Conservation (phyloP, 2,797 vertebrate species). For the Phrynocephalus forsythii region DNA sequence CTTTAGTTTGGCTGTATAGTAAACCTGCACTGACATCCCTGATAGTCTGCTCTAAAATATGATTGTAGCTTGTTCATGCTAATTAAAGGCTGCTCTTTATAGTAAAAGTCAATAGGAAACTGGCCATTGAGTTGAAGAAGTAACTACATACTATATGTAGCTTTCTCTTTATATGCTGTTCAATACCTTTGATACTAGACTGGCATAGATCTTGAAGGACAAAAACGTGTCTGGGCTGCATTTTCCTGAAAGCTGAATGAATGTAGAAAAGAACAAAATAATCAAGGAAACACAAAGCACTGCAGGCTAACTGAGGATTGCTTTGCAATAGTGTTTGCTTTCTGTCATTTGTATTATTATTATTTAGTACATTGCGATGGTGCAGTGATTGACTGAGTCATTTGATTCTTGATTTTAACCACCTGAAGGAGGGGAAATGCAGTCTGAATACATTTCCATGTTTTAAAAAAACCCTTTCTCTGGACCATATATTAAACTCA, state of each 20-base stretch:
- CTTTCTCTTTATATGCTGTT: background rate
- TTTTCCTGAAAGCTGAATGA: background rate
- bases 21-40: constrained; percentile 39
- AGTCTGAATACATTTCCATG: too few species aligned
- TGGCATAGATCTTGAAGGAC: background rate
- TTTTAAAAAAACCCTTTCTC: too few species aligned
- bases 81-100: background rate
- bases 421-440: too few species aligned
- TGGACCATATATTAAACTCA: too few species aligned
- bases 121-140: background rate
- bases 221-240: background rate
- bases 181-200: background rate
- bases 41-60: background rate
- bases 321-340: background rate
- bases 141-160: background rate
- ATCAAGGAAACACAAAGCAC: too few species aligned
- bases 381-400: too few species aligned
- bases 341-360: too few species aligned
- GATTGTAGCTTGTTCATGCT: background rate
- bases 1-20: constrained; percentile 44
- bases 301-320: background rate
- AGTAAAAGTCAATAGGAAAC: background rate
- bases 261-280: background rate
- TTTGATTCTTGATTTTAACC: too few species aligned
- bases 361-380: too few species aligned